These are phyloP conservation scores for Agelaius tricolor DNA, from an alignment of 2,113 vertebrate species.

Conservation along the genomic window DNA sequence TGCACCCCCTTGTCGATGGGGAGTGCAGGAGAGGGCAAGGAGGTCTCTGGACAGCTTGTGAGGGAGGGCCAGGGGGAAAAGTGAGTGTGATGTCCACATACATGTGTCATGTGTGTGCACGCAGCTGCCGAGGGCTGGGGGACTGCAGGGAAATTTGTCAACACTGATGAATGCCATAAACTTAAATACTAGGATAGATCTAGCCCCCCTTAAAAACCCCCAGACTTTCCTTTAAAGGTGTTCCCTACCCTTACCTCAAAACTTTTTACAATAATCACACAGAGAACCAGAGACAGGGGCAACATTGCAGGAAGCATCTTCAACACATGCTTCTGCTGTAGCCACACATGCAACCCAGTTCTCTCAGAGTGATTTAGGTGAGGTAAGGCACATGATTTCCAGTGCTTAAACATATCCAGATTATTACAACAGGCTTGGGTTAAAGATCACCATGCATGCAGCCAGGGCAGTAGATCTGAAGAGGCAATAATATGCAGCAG, in stretches of 20 bases:
- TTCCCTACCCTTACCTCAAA: background rate
- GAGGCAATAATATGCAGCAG: background rate
- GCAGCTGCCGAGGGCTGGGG: background rate
- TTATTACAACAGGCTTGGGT: background rate
- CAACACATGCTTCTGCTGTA: background rate
- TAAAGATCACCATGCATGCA: background rate
- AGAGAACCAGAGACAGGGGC: background rate
- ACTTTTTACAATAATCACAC: background rate
- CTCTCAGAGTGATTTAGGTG: background rate
- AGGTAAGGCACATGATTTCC: background rate
- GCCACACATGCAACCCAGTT: background rate
- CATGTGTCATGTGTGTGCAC: fast-evolving
- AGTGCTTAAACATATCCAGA: background rate
- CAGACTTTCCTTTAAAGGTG: background rate
- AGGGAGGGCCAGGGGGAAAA: background rate
- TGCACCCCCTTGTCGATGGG: fast-evolving
- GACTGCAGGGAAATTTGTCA: background rate
- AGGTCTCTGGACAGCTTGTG: background rate
- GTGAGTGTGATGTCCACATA: background rate
- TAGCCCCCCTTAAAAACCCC: fast-evolving
- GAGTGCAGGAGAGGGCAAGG: background rate
- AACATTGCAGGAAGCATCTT: background rate
- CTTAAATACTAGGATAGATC: background rate
- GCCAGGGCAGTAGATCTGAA: background rate
- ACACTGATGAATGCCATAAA: background rate